Percentiles rank a stretch among this genome's conserved stretches.
Evolutionary conservation across 2,888 invertebrate genomes (phyloP).

Genomic region (Sarcophaga variegata): DNA sequence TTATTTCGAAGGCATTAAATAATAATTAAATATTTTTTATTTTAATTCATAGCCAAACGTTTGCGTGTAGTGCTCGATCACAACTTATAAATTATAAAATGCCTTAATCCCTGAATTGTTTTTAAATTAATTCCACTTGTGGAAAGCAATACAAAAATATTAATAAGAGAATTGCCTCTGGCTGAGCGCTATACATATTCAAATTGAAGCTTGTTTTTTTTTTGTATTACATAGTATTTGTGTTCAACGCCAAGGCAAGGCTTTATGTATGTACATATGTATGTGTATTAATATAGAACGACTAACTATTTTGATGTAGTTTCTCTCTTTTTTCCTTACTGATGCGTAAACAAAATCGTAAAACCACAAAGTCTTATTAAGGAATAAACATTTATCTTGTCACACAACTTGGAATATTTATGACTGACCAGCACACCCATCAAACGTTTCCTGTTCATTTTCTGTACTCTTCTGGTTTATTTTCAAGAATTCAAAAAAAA

Average conservation of each 20-base stretch:
- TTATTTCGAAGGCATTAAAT: too few relatives aligned
- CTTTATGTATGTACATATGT: conserved; percentile 19
- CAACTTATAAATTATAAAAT: background rate
- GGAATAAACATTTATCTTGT: conserved; percentile 37
- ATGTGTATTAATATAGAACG: background rate
- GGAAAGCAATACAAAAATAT: background rate
- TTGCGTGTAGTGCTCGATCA: too few relatives aligned
- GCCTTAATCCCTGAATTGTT: background rate
- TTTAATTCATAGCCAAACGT: too few relatives aligned
- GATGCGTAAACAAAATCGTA: background rate
- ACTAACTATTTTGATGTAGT: conserved; percentile 16
- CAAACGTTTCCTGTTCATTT: conserved; percentile 32
- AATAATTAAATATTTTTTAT: too few relatives aligned
- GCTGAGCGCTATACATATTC: conserved; percentile 5
- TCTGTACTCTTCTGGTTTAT: conserved; percentile 11
- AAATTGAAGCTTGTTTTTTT: conserved; percentile 37
- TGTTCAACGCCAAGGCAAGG: conserved; percentile 7
- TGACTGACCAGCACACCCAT: conserved; percentile 31
- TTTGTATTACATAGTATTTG: conserved; percentile 1
- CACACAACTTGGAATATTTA: conserved; percentile 36
- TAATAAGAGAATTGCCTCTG: conserved; percentile 24
- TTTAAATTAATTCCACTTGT: conserved; percentile 10
- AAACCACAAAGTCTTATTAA: conserved; percentile 6
- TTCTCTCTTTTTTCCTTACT: conserved; percentile 3
- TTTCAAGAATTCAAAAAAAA: background rate